Base-by-base conservation (phyloP, 1,140 invertebrate genomes). In the Pollicipes pollicipes region DNA sequence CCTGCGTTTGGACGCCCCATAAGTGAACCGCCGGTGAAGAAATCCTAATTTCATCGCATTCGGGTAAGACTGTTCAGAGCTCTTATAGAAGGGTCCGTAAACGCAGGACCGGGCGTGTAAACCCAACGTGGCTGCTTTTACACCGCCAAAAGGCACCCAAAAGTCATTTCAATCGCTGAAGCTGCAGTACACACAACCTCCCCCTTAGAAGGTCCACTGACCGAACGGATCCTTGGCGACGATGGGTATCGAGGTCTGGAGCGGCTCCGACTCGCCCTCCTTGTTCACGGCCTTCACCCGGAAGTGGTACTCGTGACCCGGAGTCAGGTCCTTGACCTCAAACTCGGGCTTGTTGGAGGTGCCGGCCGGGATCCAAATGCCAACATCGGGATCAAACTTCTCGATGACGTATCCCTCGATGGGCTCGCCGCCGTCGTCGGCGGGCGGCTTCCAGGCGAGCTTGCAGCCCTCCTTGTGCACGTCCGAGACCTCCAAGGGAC, bases 221-320 rank as follows among this genome's bases (percentile, higher is more conserved):
- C 89, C 90, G 83, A 92, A 98, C 72, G 95, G 95, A 89, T 98
- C 94, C 82, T 97, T 97, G 68, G 96, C 95, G 75, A 95, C 83
- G 69, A 96, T 96, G 28, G 92, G 87, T 70, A 89, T 88, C 74
- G 91, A 85, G 26, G 94, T 96, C 78, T 94, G 91, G 30, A 99
- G 82, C n/a, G 95, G 95, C 78, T 97, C 93, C 29, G 94, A 97
- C 81, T 95, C 92, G 64, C 96, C 95, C 82, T 98, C 93, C 76
- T 92, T 93, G 79, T 99, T 99, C 13, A 97, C 82, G 21, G 97
- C 97, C 77, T 95, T 95, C 1, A 99, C 95, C 71, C 96, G 85
- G 87, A 99, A 99, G 82, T 96, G 92, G 80, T 99, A 99, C 77
- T 97, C 93, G 78, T 97, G 91, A 71, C 95, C 95, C 71, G 93